A percentile compares a stretch with the other conserved stretches of the same genome.
phyloP scores from a whole-genome alignment of 2,113 vertebrate species.

The Stictonetta naevosa region DNA sequence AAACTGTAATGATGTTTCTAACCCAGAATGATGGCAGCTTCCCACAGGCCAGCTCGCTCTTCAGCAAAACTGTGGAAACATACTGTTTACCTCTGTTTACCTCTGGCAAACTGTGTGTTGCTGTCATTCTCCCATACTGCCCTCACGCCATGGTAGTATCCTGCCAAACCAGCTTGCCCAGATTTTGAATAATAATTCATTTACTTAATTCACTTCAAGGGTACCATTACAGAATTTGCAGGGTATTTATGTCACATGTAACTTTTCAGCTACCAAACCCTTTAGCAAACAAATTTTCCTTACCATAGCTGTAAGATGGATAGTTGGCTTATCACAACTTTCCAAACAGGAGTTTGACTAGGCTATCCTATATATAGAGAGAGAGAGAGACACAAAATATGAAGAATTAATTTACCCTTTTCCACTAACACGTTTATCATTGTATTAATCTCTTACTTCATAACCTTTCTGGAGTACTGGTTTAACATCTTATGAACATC shows the following conservation, averaged over 20 bases:
- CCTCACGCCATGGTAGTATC: not conserved
- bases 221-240: not conserved
- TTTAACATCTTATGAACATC: not conserved
- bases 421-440: not conserved
- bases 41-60: not conserved
- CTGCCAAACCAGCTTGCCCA: not conserved
- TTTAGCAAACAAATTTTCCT: not conserved
- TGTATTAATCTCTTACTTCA: not conserved
- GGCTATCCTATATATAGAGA: not conserved
- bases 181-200: not conserved
- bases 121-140: too few relatives aligned
- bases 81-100: too few relatives aligned
- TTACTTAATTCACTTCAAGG: not conserved
- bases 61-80: not conserved
- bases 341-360: not conserved
- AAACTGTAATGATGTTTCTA: not conserved
- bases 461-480: not conserved
- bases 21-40: not conserved
- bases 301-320: not conserved
- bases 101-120: not conserved
- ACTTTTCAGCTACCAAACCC: not conserved
- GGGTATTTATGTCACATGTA: not conserved
- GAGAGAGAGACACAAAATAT: not conserved
- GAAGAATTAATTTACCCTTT: not conserved
- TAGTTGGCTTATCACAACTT: not conserved